Evolutionary conservation across 2,797 vertebrate genomes (phyloP).

Genomic region (Hapalemur alaotrensis): DNA sequence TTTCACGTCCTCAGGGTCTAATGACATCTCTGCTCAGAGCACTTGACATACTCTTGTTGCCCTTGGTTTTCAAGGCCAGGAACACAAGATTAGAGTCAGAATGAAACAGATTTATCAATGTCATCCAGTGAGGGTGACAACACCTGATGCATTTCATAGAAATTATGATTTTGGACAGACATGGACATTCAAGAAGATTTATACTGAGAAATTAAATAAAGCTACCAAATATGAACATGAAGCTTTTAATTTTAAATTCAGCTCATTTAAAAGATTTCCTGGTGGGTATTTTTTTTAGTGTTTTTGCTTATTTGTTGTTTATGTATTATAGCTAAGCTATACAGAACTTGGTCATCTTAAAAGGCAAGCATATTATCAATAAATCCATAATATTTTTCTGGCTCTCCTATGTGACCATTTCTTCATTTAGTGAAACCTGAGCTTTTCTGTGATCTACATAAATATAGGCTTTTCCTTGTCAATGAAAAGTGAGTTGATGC

Average conservation of each 20-base stretch:
- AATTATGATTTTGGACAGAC: neutral
- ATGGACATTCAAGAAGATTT: neutral
- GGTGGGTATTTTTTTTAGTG: neutral
- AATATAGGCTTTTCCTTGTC: neutral
- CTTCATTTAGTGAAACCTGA: neutral
- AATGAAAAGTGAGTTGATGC: slow-evolving; percentile 5
- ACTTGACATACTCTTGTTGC: neutral
- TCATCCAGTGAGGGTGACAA: neutral
- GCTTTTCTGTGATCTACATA: slow-evolving; percentile 13
- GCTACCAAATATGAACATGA: neutral
- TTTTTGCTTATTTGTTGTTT: neutral
- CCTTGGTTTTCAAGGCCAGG: neutral
- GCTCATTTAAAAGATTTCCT: neutral
- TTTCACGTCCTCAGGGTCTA: neutral
- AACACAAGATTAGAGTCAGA: neutral
- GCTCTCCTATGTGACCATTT: neutral
- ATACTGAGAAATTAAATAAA: neutral
- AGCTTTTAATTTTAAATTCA: neutral
- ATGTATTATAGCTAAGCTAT: neutral
- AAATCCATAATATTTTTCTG: neutral
- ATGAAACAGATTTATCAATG: neutral
- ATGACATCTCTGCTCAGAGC: neutral
- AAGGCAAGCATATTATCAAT: neutral
- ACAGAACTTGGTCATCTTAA: neutral
- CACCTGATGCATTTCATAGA: neutral